Percentiles rank a stretch among this genome's conserved stretches.
Conservation (phyloP, 2,113 vertebrate species). For the Syngnathus floridae region DNA sequence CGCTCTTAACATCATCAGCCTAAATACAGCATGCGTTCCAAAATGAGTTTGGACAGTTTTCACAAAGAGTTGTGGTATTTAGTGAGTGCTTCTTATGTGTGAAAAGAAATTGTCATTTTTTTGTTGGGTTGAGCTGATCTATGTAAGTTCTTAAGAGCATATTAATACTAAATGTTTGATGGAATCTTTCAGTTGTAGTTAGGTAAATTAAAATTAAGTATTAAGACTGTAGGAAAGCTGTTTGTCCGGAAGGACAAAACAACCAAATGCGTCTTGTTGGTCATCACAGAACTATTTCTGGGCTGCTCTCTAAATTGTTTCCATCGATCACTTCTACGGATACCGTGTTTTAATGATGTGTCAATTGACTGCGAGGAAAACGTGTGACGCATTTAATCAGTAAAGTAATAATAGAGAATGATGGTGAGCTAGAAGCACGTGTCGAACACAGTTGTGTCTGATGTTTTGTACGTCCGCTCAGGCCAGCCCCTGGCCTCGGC, state of each 20-base stretch:
- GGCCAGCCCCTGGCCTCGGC: slow-evolving; percentile 34
- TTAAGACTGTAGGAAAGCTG: not conserved
- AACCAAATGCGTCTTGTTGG: not conserved
- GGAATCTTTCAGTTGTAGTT: not conserved
- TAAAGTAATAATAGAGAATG: slow-evolving; percentile 25
- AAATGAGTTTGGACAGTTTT: slow-evolving; percentile 39
- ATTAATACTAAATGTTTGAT: not conserved
- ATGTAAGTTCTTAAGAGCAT: not conserved
- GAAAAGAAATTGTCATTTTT: slow-evolving; percentile 10
- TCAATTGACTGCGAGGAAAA: slow-evolving; percentile 17
- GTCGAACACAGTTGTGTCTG: slow-evolving; percentile 6
- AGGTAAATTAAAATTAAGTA: not conserved
- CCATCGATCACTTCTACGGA: slow-evolving; percentile 1
- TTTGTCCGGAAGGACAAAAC: not conserved
- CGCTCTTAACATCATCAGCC: slow-evolving; percentile 44
- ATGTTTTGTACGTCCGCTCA: slow-evolving; percentile 33
- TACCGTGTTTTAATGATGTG: slow-evolving; percentile 12
- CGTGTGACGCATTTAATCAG: slow-evolving; percentile 13
- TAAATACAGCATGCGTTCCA: slow-evolving; percentile 49
- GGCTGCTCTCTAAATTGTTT: slow-evolving; percentile 31
- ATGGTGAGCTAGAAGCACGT: slow-evolving; percentile 20
- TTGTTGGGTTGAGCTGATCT: not conserved
- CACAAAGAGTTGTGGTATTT: slow-evolving; percentile 54
- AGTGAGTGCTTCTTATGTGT: slow-evolving; percentile 33
- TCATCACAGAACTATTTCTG: slow-evolving; percentile 48